These are phyloP conservation scores for Priocnemis perturbator DNA, from an alignment of 2,888 invertebrate species.

Conservation along the genomic window DNA sequence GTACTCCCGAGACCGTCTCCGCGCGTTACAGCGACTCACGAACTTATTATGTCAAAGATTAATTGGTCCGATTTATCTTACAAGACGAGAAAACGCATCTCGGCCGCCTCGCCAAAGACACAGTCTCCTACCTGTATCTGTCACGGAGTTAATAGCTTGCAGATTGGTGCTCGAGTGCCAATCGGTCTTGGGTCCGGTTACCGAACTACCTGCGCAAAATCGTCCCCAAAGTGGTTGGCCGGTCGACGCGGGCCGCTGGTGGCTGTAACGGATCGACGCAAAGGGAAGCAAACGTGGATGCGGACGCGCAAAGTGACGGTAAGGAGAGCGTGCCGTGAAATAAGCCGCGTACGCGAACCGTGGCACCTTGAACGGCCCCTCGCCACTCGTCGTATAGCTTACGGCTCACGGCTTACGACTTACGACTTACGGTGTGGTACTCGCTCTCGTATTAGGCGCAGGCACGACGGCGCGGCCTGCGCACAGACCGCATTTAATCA, in stretches of 20 bases:
- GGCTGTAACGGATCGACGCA: no score
- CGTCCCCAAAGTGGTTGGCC: no score
- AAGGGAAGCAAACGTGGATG: no score
- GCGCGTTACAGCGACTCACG: neutral
- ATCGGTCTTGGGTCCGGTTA: slow-evolving; percentile 35
- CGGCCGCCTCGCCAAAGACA: slow-evolving; percentile 26
- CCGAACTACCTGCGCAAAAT: slow-evolving; percentile 38
- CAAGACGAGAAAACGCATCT: slow-evolving; percentile 15
- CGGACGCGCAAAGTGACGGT: no score
- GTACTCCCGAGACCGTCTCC: neutral
- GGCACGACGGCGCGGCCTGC: slow-evolving; percentile 33
- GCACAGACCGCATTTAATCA: slow-evolving; percentile 72
- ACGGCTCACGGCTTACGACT: neutral
- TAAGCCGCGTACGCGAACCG: neutral
- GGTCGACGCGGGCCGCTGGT: no score
- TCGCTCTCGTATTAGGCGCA: slow-evolving; percentile 30
- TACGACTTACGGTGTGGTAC: neutral
- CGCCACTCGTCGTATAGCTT: neutral
- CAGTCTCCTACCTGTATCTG: slow-evolving; percentile 41
- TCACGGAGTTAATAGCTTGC: slow-evolving; percentile 37
- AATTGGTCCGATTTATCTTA: slow-evolving; percentile 32
- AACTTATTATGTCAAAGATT: slow-evolving; percentile 26
- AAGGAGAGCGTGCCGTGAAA: no score
- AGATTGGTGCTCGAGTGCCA: slow-evolving; percentile 38
- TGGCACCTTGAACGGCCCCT: neutral